Conservation (phyloP, 2,888 invertebrate genomes). For the Tenthredo distinguenda region DNA sequence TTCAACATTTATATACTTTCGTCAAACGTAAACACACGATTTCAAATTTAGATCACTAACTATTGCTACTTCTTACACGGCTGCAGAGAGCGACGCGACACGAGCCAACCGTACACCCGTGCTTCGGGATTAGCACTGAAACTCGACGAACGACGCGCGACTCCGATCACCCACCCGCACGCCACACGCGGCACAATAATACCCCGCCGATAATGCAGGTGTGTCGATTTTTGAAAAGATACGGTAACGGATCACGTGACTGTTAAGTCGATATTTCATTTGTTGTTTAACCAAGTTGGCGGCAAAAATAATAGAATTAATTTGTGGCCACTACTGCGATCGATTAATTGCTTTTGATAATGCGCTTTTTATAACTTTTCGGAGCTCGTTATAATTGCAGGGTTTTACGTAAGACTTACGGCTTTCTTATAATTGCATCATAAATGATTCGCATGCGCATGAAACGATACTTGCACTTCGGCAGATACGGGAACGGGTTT, state of each 20-base stretch:
- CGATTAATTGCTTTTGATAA: neutral
- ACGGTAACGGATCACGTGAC: neutral
- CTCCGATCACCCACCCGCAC: slow-evolving; percentile 9
- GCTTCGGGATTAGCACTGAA: slow-evolving; percentile 71
- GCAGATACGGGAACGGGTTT: neutral
- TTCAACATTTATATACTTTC: neutral
- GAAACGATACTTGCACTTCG: neutral
- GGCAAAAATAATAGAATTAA: neutral
- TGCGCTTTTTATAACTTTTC: neutral
- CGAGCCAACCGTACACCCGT: slow-evolving; percentile 62
- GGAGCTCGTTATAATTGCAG: neutral
- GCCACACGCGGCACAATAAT: neutral
- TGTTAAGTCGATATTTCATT: neutral
- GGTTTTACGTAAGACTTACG: neutral
- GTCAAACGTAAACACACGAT: neutral
- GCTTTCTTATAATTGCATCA: neutral
- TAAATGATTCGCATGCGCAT: neutral
- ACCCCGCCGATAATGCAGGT: slow-evolving; percentile 18
- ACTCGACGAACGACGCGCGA: neutral
- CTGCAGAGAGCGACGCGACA: slow-evolving; percentile 40
- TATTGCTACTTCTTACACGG: neutral
- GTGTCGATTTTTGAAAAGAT: neutral
- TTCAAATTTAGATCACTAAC: neutral
- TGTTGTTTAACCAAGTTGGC: neutral
- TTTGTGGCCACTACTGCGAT: neutral